Base-by-base conservation (phyloP, 2,888 invertebrate genomes). In the Pediacus dermestoides region DNA sequence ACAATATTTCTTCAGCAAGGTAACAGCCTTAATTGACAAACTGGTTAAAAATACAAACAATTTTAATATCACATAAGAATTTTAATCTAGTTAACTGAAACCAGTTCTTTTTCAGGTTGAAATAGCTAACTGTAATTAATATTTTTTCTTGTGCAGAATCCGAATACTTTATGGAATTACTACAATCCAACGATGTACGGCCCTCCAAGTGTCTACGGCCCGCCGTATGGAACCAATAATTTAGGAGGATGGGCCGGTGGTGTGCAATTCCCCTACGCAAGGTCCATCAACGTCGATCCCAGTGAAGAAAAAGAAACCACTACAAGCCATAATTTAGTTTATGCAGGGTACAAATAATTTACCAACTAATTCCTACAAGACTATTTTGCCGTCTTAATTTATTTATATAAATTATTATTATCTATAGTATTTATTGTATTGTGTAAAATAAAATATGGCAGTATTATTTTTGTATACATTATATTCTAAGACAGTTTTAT, bases 241-340 rank as follows among this genome's bases (percentile, higher is more conserved):
- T 36, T 42, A 23, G 61, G 52, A 46, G 63, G 55, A 35, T 55
- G 64, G 52, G 39, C 31, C n/a, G 42, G 30, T 23, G 42, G 41
- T 4, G 49, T 57, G 4, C 58, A 61, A 41, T 74, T 73, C 47
- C 75, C 75, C 28, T 76, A 76, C 60, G 73, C 72, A 7, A 68
- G 74, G 39, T 63, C 63, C 6, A 51, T 60, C 13, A 50, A 48
- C 66, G 72, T 52, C 71, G 72, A 2, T 69, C 71, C 16, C 12
- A 10, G 1, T 68, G 69, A 63, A 71, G 71, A 35, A 30, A 78
- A 76, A 8, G 37, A 43, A 9, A 16, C 37, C 2, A 40, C 41
- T 31, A 44, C 35, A 18, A 78, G 81, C 3, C 85, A 85, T 47
- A 75, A 82, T 41, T 60, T 87, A 58, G 87, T 85, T 2, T 88